Evolutionary conservation across 1,140 invertebrate genomes (phyloP), one percentile per base, ranked within the genome.

Genomic region (Drosophila takahashii): DNA sequence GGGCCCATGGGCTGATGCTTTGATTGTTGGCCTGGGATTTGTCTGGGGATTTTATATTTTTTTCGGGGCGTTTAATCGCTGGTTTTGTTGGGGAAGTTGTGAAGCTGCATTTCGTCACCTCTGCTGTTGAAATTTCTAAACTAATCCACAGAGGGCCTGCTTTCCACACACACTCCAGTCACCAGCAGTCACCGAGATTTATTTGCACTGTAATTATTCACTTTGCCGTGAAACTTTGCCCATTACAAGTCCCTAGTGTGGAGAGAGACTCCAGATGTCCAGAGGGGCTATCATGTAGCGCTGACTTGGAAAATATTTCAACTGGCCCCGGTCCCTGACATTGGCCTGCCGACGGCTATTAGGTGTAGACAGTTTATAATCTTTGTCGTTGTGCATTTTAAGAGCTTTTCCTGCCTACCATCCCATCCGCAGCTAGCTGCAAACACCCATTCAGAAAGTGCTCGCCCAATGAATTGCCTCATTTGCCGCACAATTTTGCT

Each of bases 361-460:
- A 85, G 81, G 81, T 85, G 81, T 77, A 84, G 77, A 85, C 81
- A 84, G 81, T 85, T 85, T 80, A 73, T 85, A 85, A 85, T 85
- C 81, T 77, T 85, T 85, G 81, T 85, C 81, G 81, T 79, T 79
- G 77, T 60, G 73, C 77, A 81, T 78, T 81, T 77, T 66, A 67
- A 77, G 52, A 57, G 77, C 72, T 66, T 71, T 84, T 56, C 65
- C 79, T 47, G 16, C 44, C 59, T 27, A 3, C 22, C 22, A n/a
- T 22, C 1, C 22, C 22, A 22, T 22, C 22, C 22, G 22, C n/a
- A n/a, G n/a, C 8, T 44, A 39, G 9, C 9, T 32, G 29, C 50
- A 16, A 67, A 67, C 59, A 50, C 64, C 64, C 60, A 71, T 75
- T 70, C 76, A 59, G 64, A 77, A 67, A 74, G 60, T 66, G 48